These are phyloP conservation scores for Hylaeus volcanicus DNA, from an alignment of 1,140 invertebrate genomes.

Conservation along the genomic window DNA sequence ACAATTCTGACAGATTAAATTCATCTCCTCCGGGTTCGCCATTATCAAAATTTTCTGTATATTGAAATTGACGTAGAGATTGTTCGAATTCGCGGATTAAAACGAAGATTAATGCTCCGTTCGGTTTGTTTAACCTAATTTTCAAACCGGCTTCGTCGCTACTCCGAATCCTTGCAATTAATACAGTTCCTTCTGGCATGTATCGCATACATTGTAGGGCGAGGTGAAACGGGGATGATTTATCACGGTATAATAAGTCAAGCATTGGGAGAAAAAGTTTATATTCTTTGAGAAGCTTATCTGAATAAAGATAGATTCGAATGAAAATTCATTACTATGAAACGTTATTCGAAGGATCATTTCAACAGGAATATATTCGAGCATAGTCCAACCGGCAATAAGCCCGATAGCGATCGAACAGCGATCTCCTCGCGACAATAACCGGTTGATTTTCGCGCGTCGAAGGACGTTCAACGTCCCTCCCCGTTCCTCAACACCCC, in stretches of 20 bases:
- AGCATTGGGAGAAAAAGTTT: neutral
- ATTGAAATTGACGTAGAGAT: neutral
- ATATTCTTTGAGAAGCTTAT: too few species aligned
- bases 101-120: neutral
- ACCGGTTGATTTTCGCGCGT: slow-evolving; percentile 1
- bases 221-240: too few species aligned
- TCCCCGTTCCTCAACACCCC: slow-evolving; percentile 9
- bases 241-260: neutral
- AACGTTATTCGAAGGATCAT: too few species aligned
- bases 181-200: neutral
- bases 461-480: neutral
- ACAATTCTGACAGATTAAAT: slow-evolving; percentile 12
- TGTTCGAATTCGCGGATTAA: neutral
- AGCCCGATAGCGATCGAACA: neutral
- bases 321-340: too few species aligned
- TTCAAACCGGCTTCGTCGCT: neutral
- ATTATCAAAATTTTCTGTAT: neutral
- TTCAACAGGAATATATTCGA: too few species aligned
- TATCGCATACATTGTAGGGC: neutral
- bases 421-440: neutral
- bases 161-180: neutral
- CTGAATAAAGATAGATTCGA: too few species aligned
- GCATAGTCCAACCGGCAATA: too few species aligned
- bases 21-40: neutral
- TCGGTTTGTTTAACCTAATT: neutral